Base-by-base conservation (phyloP, 1,140 invertebrate genomes). In the Vollenhovia emeryi region DNA sequence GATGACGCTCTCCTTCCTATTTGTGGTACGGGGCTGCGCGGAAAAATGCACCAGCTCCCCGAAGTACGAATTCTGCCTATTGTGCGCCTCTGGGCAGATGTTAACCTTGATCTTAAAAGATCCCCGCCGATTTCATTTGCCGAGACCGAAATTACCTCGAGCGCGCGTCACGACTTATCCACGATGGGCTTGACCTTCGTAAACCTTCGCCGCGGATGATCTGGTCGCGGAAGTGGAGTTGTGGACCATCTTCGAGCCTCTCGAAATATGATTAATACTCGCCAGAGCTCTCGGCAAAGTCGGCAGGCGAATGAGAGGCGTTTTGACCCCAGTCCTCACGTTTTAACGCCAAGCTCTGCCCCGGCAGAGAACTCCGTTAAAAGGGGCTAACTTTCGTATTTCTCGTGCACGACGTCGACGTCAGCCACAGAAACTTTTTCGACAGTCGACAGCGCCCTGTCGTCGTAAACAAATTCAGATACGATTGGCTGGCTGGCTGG, bases 381-480 rank as follows among this genome's bases (percentile, higher is more conserved):
- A 57, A n/a, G 62, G 62, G 57, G 66, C 78, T 87, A 84, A 73
- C 64, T 85, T 87, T 59, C 68, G 68, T 71, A 59, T 57, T 60
- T 71, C 52, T 83, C 33, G 52, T 79, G 15, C 36, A 24, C 45
- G 45, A 69, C 45, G 40, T 87, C 11, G 30, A 73, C 52, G 78
- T 27, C 18, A 55, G 36, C 55, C 40, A 48, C 66, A 52, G 36
- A 40, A 87, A 87, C 27, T 84, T 88, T 84, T 76, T 50, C 68
- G 68, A 82, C 78, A 82, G 78, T 50, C 68, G 68, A 82, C 78
- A 82, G 78, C 50, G 66, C 24, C 13, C 82, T 24, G 71, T 52
- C 78, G 40, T 84, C 85, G 83, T 73, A 85, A 87, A 85, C 86
- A 73, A 85, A 87, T 87, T 80, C 64, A 60, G 48, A 71, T 71